Base-by-base conservation (phyloP, 2,113 vertebrate genomes). In the Petrocephalus microphthalmus region DNA sequence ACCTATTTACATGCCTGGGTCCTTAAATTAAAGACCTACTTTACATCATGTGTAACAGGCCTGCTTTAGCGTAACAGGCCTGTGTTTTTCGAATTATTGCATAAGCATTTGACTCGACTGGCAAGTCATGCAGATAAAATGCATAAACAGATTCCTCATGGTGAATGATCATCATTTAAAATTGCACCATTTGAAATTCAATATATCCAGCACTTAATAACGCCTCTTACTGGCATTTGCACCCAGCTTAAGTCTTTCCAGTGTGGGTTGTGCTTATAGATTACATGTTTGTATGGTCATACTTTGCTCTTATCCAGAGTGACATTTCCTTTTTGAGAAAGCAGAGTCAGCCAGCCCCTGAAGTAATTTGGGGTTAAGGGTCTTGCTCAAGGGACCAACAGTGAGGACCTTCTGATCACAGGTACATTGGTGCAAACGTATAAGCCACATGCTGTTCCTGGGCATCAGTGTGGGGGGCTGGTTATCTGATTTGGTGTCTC, bases 211-310 rank as follows among this genome's bases (percentile, higher is more conserved):
- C 84, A 54, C 82, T 83, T 91, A 91, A 92, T 90, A 92, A 92
- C 91, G 90, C 91, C 89, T 91, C 90, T 90, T 89, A 91, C 91
- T 92, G 91, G 71, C 87, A 91, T n/a, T 74, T 87, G 74, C 88
- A 84, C 89, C 87, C 81, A 89, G 81, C 51, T 86, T 87, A 84
- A 88, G 64, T 81, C 87, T 87, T 88, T 47, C 64, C 86, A 88
- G 90, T 87, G 85, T 89, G 89, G 86, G 85, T 42, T 11, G 49
- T 51, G 47, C 89, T 53, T 88, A 88, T 87, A 88, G 60, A 29
- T 64, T 11, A 64, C 57, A 64, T 64, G 57, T 64, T 67, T 67
- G 60, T 29, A 67, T 10, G 25, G 60, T 29, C 60, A 67, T 67
- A 67, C n/a, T 13, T 67, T 67, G 60, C 25, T 67, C 60, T 67